phyloP scores from a whole-genome alignment of 2,797 vertebrate genomes.

The Sarcoramphus papa region DNA sequence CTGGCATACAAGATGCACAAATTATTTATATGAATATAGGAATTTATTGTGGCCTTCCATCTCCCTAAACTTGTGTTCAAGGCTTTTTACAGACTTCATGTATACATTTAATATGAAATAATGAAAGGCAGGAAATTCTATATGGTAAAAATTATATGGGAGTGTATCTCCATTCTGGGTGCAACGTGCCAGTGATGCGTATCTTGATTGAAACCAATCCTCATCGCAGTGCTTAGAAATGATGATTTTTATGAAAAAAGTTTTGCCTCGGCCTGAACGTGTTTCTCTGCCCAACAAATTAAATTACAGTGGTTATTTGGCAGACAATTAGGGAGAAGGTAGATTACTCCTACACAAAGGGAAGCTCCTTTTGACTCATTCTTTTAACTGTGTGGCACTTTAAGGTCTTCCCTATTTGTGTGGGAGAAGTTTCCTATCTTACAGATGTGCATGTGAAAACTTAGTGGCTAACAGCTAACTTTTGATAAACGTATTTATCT shows the following conservation, averaged over 20 bases:
- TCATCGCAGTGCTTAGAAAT: not conserved
- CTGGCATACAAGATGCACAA: not conserved
- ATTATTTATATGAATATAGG: not conserved
- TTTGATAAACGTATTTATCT: not conserved
- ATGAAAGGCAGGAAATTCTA: not conserved
- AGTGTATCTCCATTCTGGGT: not conserved
- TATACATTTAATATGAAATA: not conserved
- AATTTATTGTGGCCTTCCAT: not conserved
- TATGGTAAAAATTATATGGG: not conserved
- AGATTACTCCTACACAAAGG: not conserved
- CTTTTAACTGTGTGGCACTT: not conserved
- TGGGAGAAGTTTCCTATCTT: conserved; percentile 69
- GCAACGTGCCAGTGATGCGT: not conserved
- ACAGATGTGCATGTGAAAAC: not conserved
- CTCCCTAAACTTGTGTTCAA: not conserved
- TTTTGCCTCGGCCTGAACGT: not conserved
- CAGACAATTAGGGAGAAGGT: not conserved
- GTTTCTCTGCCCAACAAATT: not conserved
- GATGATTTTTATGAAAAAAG: not conserved
- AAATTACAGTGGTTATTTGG: not conserved
- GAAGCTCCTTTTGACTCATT: conserved; percentile 60
- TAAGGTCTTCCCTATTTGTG: conserved; percentile 56
- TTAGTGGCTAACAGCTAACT: not conserved
- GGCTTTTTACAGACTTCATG: not conserved
- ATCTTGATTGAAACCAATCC: not conserved